These are phyloP conservation scores for Drosophila kuntzei DNA, from an alignment of 2,888 invertebrate genomes.

Conservation along the genomic window DNA sequence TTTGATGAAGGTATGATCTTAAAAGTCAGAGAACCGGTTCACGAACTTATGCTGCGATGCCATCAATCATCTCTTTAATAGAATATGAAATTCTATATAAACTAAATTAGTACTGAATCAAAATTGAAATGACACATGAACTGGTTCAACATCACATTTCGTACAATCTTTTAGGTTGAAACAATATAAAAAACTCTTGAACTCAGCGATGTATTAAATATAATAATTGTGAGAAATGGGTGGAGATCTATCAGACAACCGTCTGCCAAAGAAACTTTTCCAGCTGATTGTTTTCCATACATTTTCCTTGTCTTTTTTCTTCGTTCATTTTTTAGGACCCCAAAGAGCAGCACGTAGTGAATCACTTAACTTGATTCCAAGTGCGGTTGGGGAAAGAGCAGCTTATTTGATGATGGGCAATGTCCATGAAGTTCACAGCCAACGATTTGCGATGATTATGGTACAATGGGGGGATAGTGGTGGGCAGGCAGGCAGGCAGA, in stretches of 20 bases:
- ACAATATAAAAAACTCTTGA: neutral
- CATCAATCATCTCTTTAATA: no score
- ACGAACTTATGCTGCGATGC: no score
- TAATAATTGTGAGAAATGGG: constrained; percentile 7
- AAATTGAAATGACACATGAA: neutral
- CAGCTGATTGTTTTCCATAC: constrained; percentile 20
- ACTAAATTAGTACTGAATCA: neutral
- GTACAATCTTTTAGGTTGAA: neutral
- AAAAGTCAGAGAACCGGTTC: no score
- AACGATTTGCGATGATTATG: constrained; percentile 46
- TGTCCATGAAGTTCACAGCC: constrained; percentile 27
- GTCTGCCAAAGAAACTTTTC: constrained; percentile 17
- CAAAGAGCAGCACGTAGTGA: constrained; percentile 70
- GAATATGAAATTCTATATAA: neutral
- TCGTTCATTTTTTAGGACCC: constrained; percentile 30
- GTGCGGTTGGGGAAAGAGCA: constrained; percentile 1
- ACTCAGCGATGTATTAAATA: neutral
- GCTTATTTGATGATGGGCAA: constrained; percentile 27
- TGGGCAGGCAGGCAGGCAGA: neutral
- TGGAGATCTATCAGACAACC: neutral
- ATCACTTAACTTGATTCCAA: constrained; percentile 77
- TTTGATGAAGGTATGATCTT: no score
- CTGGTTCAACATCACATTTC: neutral
- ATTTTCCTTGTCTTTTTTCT: constrained; percentile 23
- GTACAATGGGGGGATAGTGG: constrained; percentile 62